Evolutionary conservation across 2,888 invertebrate genomes (phyloP).

Genomic region (Odiellus spinosus): DNA sequence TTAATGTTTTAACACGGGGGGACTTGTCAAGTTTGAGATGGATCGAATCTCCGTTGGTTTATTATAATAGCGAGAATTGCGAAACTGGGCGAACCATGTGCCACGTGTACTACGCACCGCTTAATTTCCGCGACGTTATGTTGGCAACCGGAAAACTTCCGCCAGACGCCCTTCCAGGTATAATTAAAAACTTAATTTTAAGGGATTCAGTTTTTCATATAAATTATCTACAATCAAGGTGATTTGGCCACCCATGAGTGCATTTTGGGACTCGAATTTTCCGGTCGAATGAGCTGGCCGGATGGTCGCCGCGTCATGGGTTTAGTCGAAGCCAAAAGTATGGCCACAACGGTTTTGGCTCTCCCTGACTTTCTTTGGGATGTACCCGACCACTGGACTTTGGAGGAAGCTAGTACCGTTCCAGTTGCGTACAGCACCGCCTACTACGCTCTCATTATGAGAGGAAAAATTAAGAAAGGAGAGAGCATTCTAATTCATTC

Average conservation of each 20-base stretch:
- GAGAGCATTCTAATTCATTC: constrained; percentile 84
- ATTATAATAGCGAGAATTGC: constrained; percentile 36
- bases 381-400: constrained; percentile 68
- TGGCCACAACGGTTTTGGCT: constrained; percentile 76
- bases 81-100: constrained; percentile 37
- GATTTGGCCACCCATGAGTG: constrained; percentile 54
- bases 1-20: constrained; percentile 79
- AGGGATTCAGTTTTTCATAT: neutral
- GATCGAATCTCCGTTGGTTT: constrained; percentile 71
- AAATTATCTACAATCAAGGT: constrained; percentile 24
- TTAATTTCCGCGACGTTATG: constrained; percentile 98
- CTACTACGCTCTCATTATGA: constrained; percentile 68
- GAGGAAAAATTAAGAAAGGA: constrained; percentile 68
- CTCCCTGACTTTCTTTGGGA: constrained; percentile 60
- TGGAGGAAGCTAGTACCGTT: constrained; percentile 81
- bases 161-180: constrained; percentile 87
- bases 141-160: constrained; percentile 91
- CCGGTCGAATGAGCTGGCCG: constrained; percentile 50
- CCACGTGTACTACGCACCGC: constrained; percentile 76
- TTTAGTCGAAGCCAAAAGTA: constrained; percentile 69
- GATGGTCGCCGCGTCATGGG: constrained; percentile 74
- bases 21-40: constrained; percentile 82
- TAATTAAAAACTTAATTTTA: constrained; percentile 34
- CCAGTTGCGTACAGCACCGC: constrained; percentile 83
- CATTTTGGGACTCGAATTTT: constrained; percentile 83